These are phyloP conservation scores for Chlorops oryzae DNA, from an alignment of 1,140 invertebrate species.

Conservation along the genomic window DNA sequence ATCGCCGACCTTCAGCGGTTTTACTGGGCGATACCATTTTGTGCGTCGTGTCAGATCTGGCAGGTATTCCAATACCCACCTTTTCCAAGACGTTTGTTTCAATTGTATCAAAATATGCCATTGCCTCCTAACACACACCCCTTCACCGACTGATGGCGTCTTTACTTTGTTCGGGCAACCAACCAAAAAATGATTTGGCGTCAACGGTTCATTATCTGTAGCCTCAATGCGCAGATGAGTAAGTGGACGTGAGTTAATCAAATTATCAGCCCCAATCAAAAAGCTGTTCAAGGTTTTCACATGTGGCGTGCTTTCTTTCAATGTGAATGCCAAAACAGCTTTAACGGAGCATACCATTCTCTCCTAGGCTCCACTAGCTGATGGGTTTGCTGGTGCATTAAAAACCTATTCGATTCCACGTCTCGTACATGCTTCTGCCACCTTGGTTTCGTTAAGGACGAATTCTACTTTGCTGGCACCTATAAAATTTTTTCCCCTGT, in stretches of 20 bases:
- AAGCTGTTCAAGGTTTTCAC: constrained; percentile 22
- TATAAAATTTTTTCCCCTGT: constrained; percentile 9
- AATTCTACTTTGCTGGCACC: constrained; percentile 1
- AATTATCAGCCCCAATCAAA: constrained; percentile 22
- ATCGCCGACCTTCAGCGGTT: not conserved
- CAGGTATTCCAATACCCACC: not conserved
- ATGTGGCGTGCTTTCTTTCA: constrained; percentile 15
- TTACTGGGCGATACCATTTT: not conserved
- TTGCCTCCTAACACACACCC: not conserved
- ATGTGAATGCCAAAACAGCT: constrained; percentile 11
- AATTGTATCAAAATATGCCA: not conserved
- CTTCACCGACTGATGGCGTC: too few relatives aligned
- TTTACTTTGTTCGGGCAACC: not conserved
- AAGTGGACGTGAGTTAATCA: constrained; percentile 22
- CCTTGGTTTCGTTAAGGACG: not conserved
- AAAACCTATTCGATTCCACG: constrained; percentile 5
- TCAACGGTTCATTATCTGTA: constrained; percentile 17
- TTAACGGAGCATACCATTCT: constrained; percentile 21
- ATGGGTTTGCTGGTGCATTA: constrained; percentile 1
- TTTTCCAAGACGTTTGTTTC: constrained; percentile 4
- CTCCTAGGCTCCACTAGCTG: constrained; percentile 26
- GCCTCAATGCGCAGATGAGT: constrained; percentile 27
- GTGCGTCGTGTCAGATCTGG: not conserved
- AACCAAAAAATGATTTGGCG: constrained; percentile 8
- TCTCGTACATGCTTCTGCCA: not conserved